Evolutionary conservation across 2,888 invertebrate species (phyloP).

Genomic region (Tenthredo distinguenda): DNA sequence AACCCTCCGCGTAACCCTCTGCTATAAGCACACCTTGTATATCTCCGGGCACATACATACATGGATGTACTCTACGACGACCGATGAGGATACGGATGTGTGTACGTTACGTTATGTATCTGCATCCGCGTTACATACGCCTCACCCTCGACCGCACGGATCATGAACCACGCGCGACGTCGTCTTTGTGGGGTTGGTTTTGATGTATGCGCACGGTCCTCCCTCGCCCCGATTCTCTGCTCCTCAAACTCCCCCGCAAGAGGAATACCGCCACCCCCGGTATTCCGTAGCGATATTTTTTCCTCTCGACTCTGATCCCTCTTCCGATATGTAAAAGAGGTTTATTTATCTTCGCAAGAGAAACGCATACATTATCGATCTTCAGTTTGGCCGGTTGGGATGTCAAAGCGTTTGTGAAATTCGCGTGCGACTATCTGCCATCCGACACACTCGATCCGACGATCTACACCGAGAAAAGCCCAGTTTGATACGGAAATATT

Average conservation of each 20-base stretch:
- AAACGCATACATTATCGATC: conserved; percentile 65
- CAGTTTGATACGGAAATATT: conserved; percentile 5
- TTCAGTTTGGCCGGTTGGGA: conserved; percentile 56
- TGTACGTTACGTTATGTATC: not conserved
- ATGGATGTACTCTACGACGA: not conserved
- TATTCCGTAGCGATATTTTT: conserved; percentile 40
- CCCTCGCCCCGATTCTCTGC: not conserved
- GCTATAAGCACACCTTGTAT: conserved; percentile 42
- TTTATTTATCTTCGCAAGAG: conserved; percentile 61
- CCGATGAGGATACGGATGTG: not conserved
- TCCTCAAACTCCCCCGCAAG: not conserved
- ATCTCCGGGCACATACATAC: not conserved
- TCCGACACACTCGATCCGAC: conserved; percentile 3
- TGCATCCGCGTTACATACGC: conserved; percentile 8
- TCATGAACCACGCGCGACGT: conserved; percentile 56
- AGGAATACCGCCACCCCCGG: not conserved
- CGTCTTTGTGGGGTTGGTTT: conserved; percentile 58
- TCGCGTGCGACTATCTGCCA: conserved; percentile 57
- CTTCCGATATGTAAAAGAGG: conserved; percentile 56
- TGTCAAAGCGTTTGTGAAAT: conserved; percentile 66
- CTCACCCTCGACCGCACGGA: conserved; percentile 55
- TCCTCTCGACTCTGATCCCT: conserved; percentile 51
- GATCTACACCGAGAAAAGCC: not conserved
- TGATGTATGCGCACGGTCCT: conserved; percentile 57
- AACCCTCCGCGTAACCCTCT: conserved; percentile 54